Evolutionary conservation across 2,113 vertebrate genomes (phyloP).

Genomic region (Delphinus delphis): DNA sequence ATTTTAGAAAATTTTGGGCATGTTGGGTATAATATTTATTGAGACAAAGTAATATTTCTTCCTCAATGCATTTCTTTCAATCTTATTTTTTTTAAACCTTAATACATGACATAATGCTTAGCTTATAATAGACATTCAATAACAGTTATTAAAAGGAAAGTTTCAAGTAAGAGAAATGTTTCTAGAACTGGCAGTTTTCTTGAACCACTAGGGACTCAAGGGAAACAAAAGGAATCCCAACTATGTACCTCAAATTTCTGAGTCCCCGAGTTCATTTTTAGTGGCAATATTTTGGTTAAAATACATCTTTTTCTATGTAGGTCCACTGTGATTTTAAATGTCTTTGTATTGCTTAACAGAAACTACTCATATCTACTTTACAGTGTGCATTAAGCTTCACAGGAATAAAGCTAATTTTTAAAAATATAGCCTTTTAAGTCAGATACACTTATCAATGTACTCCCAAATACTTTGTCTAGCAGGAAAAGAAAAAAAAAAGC

Average conservation of each 20-base stretch:
- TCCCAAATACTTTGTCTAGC: slow-evolving; percentile 2
- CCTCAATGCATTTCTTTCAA: not conserved
- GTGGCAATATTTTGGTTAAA: not conserved
- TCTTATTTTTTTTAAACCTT: slow-evolving; percentile 23
- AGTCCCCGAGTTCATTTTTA: not conserved
- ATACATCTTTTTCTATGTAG: not conserved
- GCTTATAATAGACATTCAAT: not conserved
- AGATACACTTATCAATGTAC: not conserved
- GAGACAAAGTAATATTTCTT: not conserved
- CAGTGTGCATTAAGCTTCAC: not conserved
- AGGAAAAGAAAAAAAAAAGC: not conserved
- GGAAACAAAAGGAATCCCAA: slow-evolving; percentile 18
- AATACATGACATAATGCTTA: not conserved
- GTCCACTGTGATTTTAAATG: not conserved
- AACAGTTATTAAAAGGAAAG: not conserved
- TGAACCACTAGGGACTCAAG: not conserved
- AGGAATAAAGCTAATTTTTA: not conserved
- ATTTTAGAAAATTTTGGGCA: not conserved
- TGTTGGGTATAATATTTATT: not conserved
- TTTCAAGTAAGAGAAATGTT: slow-evolving; percentile 13
- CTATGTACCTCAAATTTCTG: slow-evolving; percentile 39
- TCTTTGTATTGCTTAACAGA: not conserved
- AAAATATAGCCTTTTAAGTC: not conserved
- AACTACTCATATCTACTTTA: not conserved
- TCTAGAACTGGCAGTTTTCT: slow-evolving; percentile 2